Conservation (phyloP, 1,140 invertebrate genomes). For the Hypsibius dujardini region DNA sequence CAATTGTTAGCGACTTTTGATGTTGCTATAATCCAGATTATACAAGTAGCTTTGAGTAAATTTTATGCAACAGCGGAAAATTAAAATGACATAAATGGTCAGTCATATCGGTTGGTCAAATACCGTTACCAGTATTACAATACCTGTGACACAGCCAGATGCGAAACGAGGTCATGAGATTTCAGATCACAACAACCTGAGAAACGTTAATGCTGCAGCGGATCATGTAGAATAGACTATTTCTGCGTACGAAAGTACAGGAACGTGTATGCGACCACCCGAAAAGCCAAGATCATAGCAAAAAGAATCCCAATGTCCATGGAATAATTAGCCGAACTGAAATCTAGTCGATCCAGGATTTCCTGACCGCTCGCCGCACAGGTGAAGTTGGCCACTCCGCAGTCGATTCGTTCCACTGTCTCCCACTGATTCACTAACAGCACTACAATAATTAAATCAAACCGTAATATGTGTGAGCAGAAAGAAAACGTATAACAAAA, state of each 20-base stretch:
- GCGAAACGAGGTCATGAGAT: too few relatives aligned
- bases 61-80: too few relatives aligned
- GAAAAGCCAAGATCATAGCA: background rate
- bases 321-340: background rate
- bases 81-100: too few relatives aligned
- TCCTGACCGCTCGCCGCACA: background rate
- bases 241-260: background rate
- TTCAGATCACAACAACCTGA: too few relatives aligned
- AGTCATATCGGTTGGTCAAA: too few relatives aligned
- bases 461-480: background rate
- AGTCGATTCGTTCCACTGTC: background rate
- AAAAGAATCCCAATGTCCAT: background rate
- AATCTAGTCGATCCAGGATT: background rate
- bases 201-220: too few relatives aligned
- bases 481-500: background rate
- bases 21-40: too few relatives aligned
- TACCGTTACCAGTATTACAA: too few relatives aligned
- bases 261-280: background rate
- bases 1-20: too few relatives aligned
- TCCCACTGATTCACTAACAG: background rate
- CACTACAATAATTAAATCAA: slow-evolving; percentile 2
- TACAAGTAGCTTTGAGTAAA: too few relatives aligned
- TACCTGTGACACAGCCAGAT: too few relatives aligned
- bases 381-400: background rate
- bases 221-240: too few relatives aligned